A percentile compares a stretch with the other conserved stretches of the same genome.
phyloP scores from a whole-genome alignment of 1,140 invertebrate species.

The Paracyclopina nana region DNA sequence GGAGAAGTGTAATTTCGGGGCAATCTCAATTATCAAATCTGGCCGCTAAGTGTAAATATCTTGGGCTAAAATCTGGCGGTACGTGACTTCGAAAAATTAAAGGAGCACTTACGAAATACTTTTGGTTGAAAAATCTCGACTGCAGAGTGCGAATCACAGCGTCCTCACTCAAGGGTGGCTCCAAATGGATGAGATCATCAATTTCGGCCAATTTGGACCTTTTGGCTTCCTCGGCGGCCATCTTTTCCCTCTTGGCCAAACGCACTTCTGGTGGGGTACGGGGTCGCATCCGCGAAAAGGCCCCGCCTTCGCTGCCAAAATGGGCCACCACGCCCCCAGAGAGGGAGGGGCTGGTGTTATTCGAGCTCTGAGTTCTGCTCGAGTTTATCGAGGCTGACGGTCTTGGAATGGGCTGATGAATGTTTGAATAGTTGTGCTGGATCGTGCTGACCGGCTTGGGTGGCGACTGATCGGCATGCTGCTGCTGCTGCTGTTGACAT shows the following conservation, averaged over 20 bases:
- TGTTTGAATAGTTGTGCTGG: background rate
- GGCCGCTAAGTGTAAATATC: background rate
- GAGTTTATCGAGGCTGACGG: background rate
- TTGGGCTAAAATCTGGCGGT: background rate
- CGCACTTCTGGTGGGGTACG: constrained; percentile 6
- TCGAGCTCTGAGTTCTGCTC: background rate
- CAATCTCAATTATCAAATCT: background rate
- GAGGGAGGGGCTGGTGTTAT: constrained; percentile 16
- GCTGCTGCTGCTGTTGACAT: background rate
- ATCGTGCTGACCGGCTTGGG: background rate
- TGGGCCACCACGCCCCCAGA: constrained; percentile 9
- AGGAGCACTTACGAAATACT: constrained; percentile 57
- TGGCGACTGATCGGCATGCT: background rate
- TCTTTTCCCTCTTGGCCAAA: background rate
- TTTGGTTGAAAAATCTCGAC: constrained; percentile 57
- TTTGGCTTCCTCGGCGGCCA: constrained; percentile 18
- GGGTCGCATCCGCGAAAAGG: constrained; percentile 7
- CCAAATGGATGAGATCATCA: constrained; percentile 73
- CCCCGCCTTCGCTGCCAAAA: constrained; percentile 15
- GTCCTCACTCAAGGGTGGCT: constrained; percentile 77
- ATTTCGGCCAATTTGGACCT: constrained; percentile 28
- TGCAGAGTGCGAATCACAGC: constrained; percentile 74
- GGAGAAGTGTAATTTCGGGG: background rate
- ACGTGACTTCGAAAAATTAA: background rate
- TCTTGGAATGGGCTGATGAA: background rate